Conservation (phyloP, 2,113 vertebrate genomes). For the Cryptomyrus ogoouensis region DNA sequence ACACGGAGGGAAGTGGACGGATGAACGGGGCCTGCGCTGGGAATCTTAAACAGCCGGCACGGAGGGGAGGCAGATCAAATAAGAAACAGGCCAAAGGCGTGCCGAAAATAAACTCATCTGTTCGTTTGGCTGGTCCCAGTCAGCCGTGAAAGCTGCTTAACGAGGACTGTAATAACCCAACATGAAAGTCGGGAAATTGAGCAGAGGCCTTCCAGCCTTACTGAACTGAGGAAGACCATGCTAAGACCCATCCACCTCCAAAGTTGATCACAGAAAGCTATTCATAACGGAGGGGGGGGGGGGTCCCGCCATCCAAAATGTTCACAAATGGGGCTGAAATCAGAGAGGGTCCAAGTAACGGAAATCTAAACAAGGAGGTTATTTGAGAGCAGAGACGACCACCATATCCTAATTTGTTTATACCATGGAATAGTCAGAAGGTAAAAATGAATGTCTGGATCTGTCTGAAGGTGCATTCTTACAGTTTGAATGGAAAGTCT, state of each 20-base stretch:
- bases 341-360: background rate
- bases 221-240: background rate
- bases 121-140: background rate
- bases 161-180: background rate
- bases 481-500: background rate
- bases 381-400: background rate
- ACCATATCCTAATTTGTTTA: background rate
- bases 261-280: background rate
- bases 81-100: background rate
- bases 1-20: background rate
- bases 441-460: background rate
- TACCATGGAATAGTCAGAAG: background rate
- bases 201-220: background rate
- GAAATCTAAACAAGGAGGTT: background rate
- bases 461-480: background rate
- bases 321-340: background rate
- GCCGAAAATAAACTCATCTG: conserved; percentile 1
- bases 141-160: background rate
- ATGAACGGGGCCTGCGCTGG: background rate
- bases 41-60: background rate
- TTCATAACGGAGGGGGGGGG: background rate
- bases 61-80: background rate
- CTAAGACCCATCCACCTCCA: background rate
- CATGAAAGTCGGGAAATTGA: background rate
- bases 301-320: background rate